Evolutionary conservation across 1,140 invertebrate species (phyloP).

Genomic region (Periplaneta americana): DNA sequence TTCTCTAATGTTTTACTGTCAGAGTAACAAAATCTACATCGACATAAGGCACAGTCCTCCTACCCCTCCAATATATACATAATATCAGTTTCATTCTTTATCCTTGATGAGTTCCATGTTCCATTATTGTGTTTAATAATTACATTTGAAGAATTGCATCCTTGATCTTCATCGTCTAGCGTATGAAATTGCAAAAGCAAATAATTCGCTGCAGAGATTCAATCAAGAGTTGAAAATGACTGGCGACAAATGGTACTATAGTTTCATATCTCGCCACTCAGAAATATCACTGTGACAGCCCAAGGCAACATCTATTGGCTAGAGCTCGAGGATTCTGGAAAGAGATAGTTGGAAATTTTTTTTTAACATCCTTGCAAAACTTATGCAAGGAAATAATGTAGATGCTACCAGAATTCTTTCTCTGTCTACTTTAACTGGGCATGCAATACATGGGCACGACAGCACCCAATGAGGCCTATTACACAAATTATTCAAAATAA

Average conservation of each 20-base stretch:
- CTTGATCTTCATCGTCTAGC: not conserved
- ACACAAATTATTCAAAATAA: constrained; percentile 27
- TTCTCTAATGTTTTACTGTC: too few species aligned
- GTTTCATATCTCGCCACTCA: not conserved
- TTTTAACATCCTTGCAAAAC: not conserved
- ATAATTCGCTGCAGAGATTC: not conserved
- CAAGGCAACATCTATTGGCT: not conserved
- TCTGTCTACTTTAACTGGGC: constrained; percentile 24
- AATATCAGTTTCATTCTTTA: too few species aligned
- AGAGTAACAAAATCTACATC: too few species aligned
- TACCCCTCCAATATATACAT: too few species aligned
- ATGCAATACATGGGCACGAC: constrained; percentile 12
- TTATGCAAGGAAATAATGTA: not conserved
- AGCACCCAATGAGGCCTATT: constrained; percentile 17
- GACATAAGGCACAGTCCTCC: too few species aligned
- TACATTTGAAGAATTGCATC: too few species aligned
- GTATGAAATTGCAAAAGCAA: not conserved
- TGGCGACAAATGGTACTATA: not conserved
- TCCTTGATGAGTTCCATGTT: too few species aligned
- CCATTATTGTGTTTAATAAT: too few species aligned
- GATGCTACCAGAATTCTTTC: constrained; percentile 18
- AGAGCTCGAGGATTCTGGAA: not conserved
- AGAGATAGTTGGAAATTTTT: not conserved
- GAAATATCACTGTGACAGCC: not conserved
- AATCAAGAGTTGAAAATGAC: not conserved